Percentiles rank a stretch among this genome's conserved stretches.
phyloP scores from a whole-genome alignment of 2,888 invertebrate species.

The Norana najaformis region DNA sequence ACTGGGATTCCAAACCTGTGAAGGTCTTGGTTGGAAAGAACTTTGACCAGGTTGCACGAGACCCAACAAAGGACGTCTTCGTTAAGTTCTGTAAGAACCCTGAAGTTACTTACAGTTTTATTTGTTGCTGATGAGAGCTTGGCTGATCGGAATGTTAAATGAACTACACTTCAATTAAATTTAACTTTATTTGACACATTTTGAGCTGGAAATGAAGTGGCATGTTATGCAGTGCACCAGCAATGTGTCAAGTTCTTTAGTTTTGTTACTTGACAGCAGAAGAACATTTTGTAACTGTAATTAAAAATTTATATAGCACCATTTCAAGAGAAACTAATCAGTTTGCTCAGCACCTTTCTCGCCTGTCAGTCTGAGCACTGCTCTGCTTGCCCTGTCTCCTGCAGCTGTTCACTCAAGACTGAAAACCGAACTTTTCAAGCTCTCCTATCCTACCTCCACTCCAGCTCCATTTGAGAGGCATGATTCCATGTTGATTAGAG shows the following conservation, averaged over 20 bases:
- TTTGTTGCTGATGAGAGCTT: background rate
- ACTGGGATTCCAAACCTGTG: background rate
- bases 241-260: too few relatives aligned
- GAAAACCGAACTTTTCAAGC: too few relatives aligned
- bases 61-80: background rate
- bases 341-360: too few relatives aligned
- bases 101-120: background rate
- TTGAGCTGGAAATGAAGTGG: background rate
- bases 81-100: slow-evolving; percentile 21
- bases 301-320: too few relatives aligned
- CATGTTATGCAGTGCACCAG: too few relatives aligned
- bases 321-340: too few relatives aligned
- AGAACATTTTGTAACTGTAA: background rate
- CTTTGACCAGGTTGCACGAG: background rate
- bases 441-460: too few relatives aligned
- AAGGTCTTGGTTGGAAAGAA: background rate
- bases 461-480: too few relatives aligned
- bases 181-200: background rate
- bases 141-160: background rate
- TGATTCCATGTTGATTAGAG: too few relatives aligned
- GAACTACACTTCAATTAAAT: background rate
- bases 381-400: too few relatives aligned
- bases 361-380: too few relatives aligned
- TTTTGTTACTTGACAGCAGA: background rate
- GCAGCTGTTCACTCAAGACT: too few relatives aligned